phyloP scores from a whole-genome alignment of 2,888 invertebrate genomes.

The Eilema sororculum region DNA sequence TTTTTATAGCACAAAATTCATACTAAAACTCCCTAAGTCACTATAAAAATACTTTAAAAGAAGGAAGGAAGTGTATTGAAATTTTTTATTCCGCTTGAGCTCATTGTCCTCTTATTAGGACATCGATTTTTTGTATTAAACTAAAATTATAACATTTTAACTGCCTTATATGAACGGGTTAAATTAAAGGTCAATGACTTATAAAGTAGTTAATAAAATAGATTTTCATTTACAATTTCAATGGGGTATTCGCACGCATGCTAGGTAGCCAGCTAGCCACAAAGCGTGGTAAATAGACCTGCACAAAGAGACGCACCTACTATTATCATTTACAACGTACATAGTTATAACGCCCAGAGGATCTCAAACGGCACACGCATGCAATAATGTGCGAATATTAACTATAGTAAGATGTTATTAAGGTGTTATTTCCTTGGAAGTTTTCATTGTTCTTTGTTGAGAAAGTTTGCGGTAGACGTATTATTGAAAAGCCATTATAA shows the following conservation, averaged over 20 bases:
- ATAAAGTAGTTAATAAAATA: neutral
- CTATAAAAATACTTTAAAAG: neutral
- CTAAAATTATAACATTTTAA: neutral
- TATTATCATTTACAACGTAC: slow-evolving; percentile 11
- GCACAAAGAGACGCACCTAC: slow-evolving; percentile 9
- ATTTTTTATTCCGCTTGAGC: neutral
- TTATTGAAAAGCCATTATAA: neutral
- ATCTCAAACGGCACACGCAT: neutral
- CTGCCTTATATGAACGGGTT: neutral
- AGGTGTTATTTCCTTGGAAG: neutral
- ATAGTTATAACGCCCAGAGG: slow-evolving; percentile 4
- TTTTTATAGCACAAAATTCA: neutral
- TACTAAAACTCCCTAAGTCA: neutral
- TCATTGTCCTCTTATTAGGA: neutral
- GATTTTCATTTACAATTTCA: slow-evolving; percentile 6
- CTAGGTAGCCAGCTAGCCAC: slow-evolving; percentile 1
- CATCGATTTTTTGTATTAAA: neutral
- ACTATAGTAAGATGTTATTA: neutral
- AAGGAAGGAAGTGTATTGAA: neutral
- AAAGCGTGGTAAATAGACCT: slow-evolving; percentile 12
- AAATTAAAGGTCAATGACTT: neutral
- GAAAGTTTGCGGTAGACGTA: neutral
- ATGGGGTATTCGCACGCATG: slow-evolving; percentile 1
- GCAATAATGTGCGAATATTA: neutral
- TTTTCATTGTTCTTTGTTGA: neutral